Evolutionary conservation across 2,888 invertebrate species (phyloP), one percentile per base, ranked within the genome.

Genomic region (Leptothorax acervorum): DNA sequence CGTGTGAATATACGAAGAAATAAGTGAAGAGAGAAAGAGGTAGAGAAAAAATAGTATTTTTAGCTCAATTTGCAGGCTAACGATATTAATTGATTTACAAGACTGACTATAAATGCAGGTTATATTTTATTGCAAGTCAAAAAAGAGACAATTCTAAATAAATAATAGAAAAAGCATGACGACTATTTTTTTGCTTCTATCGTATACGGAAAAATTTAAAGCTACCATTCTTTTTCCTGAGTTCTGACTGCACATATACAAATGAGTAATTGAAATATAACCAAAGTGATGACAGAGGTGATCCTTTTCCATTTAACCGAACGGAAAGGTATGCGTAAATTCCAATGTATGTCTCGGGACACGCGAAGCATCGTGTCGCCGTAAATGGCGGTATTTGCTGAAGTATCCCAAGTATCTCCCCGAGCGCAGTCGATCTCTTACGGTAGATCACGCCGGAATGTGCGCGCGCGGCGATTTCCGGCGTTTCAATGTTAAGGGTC

Each of bases 381-480:
- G 82, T 66, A 76, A 82, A 74, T 65, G 78, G 12, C 45, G 88
- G 84, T 88, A 87, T 84, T 87, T 76, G 78, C 78, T 57, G 63
- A 86, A 83, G 84, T 83, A 87, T 86, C 76, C 73, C 85, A 85
- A 83, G 86, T 87, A 87, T 87, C 78, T 83, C 60, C 18, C 39
- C 6, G 87, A 71, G 79, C 68, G 78, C 53, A 55, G 79, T 62
- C 66, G 84, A 78, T 85, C 85, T 84, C 83, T 60, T 79, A 82
- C 74, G 85, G 71, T 89, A 57, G 85, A 89, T 89, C 89, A 78
- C 76, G 84, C 12, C 65, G 89, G 89, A 89, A 88, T 89, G 88
- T 86, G 88, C 83, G 65, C 70, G 75, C 65, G 31, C 83, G 76
- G 87, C 85, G 89, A 89, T 87, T 89, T 84, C 88, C 84, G 76